Percentiles rank a stretch among this genome's conserved stretches.
phyloP scores from a whole-genome alignment of 2,797 vertebrate species.

The Myripristis murdjan region DNA sequence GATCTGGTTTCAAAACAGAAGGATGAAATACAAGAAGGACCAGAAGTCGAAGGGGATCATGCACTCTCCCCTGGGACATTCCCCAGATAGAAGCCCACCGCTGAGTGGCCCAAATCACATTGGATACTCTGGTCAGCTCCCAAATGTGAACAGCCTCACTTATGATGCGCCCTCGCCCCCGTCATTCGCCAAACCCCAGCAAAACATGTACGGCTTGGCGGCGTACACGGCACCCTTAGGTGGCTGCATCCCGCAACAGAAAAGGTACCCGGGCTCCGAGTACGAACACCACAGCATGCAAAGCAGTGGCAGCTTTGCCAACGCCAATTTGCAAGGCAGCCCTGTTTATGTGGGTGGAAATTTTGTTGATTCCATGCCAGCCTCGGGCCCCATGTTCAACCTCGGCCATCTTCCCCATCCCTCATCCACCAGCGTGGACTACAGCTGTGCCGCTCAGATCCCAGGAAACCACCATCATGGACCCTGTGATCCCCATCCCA shows the following conservation, averaged over 20 bases:
- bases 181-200: slow-evolving; percentile 97
- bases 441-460: slow-evolving; percentile 99
- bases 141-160: slow-evolving; percentile 91
- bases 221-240: slow-evolving; percentile 98
- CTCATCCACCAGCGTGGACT: slow-evolving; percentile 99
- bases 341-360: slow-evolving; percentile 98
- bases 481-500: slow-evolving; percentile 99
- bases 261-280: slow-evolving; percentile 95
- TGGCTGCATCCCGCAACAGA: slow-evolving; percentile 98
- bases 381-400: slow-evolving; percentile 99
- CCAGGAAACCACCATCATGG: slow-evolving; percentile 99
- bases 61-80: slow-evolving; percentile 97
- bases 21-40: slow-evolving; percentile 99
- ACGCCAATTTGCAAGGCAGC: slow-evolving; percentile 97
- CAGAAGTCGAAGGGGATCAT: slow-evolving; percentile 99
- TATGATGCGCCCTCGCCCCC: slow-evolving; percentile 98
- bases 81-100: slow-evolving; percentile 96
- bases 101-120: slow-evolving; percentile 94
- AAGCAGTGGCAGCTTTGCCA: slow-evolving; percentile 93
- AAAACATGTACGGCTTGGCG: slow-evolving; percentile 98
- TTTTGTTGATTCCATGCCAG: slow-evolving; percentile 99
- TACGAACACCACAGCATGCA: slow-evolving; percentile 98
- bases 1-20: slow-evolving; percentile 99
- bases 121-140: slow-evolving; percentile 96
- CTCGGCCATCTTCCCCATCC: slow-evolving; percentile 98